phyloP scores from a whole-genome alignment of 2,113 vertebrate species.

The Onychostruthus taczanowskii region DNA sequence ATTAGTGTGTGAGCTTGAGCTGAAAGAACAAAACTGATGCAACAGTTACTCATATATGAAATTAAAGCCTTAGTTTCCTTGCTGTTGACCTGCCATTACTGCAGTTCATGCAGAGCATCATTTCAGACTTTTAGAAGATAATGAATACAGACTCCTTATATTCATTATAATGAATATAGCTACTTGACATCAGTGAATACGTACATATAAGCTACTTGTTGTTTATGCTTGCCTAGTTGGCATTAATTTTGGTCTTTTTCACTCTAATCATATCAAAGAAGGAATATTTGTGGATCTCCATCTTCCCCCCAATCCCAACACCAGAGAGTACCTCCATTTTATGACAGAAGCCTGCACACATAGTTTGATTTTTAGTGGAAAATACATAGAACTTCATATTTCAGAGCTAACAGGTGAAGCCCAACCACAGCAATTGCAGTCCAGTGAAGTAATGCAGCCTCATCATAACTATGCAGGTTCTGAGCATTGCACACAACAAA shows the following conservation, averaged over 20 bases:
- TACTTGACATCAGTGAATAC: background rate
- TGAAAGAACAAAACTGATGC: slow-evolving; percentile 26
- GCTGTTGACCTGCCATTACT: background rate
- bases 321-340: background rate
- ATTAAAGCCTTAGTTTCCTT: background rate
- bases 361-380: background rate
- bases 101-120: background rate
- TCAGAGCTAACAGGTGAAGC: background rate
- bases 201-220: background rate
- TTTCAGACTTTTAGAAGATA: background rate
- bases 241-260: background rate
- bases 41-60: background rate
- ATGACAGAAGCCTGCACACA: background rate
- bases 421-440: background rate
- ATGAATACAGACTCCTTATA: background rate
- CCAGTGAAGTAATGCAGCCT: background rate
- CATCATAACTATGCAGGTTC: background rate
- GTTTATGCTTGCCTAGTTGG: background rate
- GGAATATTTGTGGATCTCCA: background rate
- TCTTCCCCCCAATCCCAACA: background rate
- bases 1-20: background rate
- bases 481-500: background rate
- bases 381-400: background rate
- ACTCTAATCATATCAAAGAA: background rate
- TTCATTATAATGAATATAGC: no score